Conservation (phyloP, 2,113 vertebrate species). For the Sciurus niger region DNA sequence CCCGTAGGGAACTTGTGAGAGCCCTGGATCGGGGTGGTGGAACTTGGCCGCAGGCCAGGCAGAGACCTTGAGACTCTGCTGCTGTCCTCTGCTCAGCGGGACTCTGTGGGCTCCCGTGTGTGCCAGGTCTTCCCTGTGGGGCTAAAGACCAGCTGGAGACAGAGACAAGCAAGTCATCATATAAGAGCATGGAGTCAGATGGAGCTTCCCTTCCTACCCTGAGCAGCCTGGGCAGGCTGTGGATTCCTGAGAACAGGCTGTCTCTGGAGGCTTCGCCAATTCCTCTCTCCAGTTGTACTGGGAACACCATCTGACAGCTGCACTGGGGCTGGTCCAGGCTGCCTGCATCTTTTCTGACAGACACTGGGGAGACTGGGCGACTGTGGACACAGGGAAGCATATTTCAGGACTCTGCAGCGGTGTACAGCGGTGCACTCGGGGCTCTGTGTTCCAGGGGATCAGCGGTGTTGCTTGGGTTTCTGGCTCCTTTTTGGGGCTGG, state of each 20-base stretch:
- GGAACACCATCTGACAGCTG: constrained; percentile 6
- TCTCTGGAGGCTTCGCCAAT: constrained; percentile 40
- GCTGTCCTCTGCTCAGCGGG: too few relatives aligned
- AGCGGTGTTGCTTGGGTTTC: accelerated
- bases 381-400: background rate
- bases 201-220: background rate
- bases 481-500: background rate
- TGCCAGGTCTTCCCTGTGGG: background rate
- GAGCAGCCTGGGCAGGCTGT: background rate
- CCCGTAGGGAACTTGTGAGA: background rate
- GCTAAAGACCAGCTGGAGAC: background rate
- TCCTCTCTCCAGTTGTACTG: constrained; percentile 18
- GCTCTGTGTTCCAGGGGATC: background rate
- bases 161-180: background rate
- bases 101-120: background rate
- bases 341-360: background rate
- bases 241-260: constrained; percentile 63
- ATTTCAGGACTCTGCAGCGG: accelerated
- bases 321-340: background rate
- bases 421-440: accelerated
- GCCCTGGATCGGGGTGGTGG: too few relatives aligned
- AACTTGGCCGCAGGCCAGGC: too few relatives aligned
- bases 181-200: background rate
- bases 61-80: background rate
- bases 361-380: background rate